phyloP scores from a whole-genome alignment of 1,140 invertebrate species.

The Dolichoris vasculosae region DNA sequence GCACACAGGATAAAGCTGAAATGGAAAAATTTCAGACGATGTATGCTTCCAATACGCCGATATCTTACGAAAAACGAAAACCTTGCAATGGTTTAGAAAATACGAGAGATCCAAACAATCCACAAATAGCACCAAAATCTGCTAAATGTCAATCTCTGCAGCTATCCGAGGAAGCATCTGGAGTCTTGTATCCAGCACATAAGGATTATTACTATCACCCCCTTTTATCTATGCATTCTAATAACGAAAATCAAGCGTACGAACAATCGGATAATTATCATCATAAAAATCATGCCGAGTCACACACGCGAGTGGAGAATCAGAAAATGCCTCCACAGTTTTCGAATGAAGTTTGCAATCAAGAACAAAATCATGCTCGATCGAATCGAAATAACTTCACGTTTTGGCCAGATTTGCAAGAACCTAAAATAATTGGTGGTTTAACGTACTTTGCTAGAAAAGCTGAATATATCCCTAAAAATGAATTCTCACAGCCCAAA shows the following conservation, averaged over 20 bases:
- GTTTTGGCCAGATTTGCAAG: conserved; percentile 20
- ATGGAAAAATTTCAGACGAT: not conserved
- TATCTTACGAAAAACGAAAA: conserved; percentile 9
- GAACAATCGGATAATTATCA: not conserved
- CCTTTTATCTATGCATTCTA: not conserved
- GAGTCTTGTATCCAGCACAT: not conserved
- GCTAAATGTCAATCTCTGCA: not conserved
- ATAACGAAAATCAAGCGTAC: not conserved
- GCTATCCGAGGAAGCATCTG: not conserved
- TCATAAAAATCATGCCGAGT: not conserved
- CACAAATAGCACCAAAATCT: conserved; percentile 17
- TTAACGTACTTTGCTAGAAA: conserved; percentile 44
- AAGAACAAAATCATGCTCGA: not conserved
- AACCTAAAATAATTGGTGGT: conserved; percentile 41
- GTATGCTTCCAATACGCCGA: not conserved
- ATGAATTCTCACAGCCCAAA: not conserved
- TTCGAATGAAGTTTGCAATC: not conserved
- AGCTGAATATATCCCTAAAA: not conserved
- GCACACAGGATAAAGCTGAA: conserved; percentile 56
- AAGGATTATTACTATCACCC: not conserved
- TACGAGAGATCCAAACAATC: conserved; percentile 59
- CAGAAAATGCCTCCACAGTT: not conserved
- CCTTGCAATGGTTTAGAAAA: conserved; percentile 64
- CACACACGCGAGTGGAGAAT: not conserved
- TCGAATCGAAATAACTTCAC: not conserved